Evolutionary conservation across 2,113 vertebrate genomes (phyloP).

Genomic region (Chamaea fasciata): DNA sequence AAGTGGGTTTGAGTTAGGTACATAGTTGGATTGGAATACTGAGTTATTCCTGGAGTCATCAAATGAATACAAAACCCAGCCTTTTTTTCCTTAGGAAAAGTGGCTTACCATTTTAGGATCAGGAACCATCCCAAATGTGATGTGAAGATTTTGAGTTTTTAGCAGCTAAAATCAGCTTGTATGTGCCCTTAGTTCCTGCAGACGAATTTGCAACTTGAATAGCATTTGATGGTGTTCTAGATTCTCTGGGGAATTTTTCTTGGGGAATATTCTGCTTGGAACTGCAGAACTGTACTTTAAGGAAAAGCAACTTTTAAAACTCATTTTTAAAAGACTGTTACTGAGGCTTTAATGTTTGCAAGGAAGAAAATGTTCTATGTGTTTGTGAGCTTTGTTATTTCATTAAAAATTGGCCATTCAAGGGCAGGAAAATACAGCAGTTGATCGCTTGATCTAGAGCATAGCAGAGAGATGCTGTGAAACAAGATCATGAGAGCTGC

Average conservation of each 20-base stretch:
- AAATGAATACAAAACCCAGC: neutral
- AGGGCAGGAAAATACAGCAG: neutral
- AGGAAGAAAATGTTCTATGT: neutral
- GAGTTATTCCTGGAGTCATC: neutral
- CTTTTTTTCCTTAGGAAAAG: neutral
- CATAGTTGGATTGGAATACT: fast-evolving
- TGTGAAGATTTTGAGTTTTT: neutral
- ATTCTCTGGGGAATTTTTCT: neutral
- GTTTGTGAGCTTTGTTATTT: neutral
- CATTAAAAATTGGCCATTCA: neutral
- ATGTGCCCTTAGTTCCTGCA: neutral
- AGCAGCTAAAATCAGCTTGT: neutral
- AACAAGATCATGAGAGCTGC: neutral
- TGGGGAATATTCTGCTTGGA: neutral
- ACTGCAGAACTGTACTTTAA: neutral
- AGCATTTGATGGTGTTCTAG: neutral
- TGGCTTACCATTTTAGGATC: neutral
- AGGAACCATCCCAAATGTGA: fast-evolving
- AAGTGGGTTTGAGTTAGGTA: neutral
- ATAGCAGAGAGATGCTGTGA: neutral
- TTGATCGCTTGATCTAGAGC: neutral
- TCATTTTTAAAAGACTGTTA: neutral
- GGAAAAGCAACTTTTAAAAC: neutral
- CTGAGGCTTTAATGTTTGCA: neutral
- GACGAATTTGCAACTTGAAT: neutral